Base-by-base conservation (phyloP, 2,888 invertebrate genomes). In the Listrodromus nycthemerus region DNA sequence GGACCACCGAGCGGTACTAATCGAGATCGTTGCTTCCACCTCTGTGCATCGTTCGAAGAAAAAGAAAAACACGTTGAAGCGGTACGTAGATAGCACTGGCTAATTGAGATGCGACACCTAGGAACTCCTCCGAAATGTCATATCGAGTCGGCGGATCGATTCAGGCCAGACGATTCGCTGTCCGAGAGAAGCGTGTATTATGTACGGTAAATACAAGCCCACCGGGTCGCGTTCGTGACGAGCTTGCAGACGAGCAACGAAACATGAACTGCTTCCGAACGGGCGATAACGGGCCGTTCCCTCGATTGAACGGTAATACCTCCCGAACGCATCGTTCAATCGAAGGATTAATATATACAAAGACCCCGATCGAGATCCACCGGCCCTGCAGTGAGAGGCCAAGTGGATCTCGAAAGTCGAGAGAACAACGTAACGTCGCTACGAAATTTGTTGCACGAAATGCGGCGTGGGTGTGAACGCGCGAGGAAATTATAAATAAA, bases 211-310 rank as follows among this genome's bases (percentile, higher is more conserved):
- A 19, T 45, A 45, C 8, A 27, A 58, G 45, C 13, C 16, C 70
- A 83, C 55, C 80, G 80, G 80, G 70, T 80, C 83, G 79, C 10
- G 80, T 65, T 79, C 83, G 83, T 83, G 83, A 83, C 66, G 70
- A 71, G 83, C 21, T 66, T 83, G 79, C 74, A 52, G 79, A 83
- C 67, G 19, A 19, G 19, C 71, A 5, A n/a, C 71, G 71, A 41
- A 45, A 55, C 71, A 65, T 30, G 71, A 52, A 66, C 63, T 71
- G 55, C 65, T 55, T 37, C 55, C 19, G 61, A 70, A 70, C 61
- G 63, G 37, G 69, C 61, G 48, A 63, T 78, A 78, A 78, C 70
- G 78, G 69, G 27, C 8, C 48, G 45, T 61, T 30, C 58, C 24
- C 50, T 27, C 74, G 37, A n/a, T 13, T 50, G 30, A 80, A 83